These are phyloP conservation scores for Cephus sareptanus DNA, from an alignment of 2,888 invertebrate genomes.

Conservation along the genomic window DNA sequence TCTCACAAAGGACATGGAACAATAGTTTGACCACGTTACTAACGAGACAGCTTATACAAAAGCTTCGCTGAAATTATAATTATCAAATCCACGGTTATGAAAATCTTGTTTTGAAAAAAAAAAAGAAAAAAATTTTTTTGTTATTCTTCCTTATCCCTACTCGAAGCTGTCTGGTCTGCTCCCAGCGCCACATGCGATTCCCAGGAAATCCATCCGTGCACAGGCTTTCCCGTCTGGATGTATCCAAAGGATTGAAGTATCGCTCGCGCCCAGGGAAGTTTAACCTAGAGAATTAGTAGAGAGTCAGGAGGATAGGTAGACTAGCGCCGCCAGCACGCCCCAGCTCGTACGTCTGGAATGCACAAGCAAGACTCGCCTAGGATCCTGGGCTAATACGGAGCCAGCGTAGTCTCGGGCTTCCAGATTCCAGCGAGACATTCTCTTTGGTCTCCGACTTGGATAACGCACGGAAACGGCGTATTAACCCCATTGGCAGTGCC, in stretches of 20 bases:
- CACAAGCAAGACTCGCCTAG: background rate
- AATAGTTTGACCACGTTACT: background rate
- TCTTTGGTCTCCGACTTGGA: background rate
- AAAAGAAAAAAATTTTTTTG: too few relatives aligned
- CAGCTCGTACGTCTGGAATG: background rate
- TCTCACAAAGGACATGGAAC: background rate
- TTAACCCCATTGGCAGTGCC: background rate
- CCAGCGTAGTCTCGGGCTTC: background rate
- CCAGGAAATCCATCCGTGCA: background rate
- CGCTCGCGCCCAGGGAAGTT: background rate
- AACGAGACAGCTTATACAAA: background rate
- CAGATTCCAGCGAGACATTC: background rate
- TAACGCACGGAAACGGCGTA: background rate
- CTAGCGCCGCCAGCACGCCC: background rate
- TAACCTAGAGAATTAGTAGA: background rate
- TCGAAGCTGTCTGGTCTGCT: background rate
- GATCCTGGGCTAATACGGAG: background rate
- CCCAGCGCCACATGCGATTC: background rate
- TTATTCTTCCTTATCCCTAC: background rate
- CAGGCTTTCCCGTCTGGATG: background rate
- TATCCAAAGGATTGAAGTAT: background rate
- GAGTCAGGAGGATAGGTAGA: too few relatives aligned
- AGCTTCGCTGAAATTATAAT: background rate
- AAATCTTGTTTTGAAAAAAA: too few relatives aligned
- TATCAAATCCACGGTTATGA: background rate